A percentile compares a stretch with the other conserved stretches of the same genome.
Conservation (phyloP, 2,888 invertebrate genomes). For the Nemotelus nigrinus region DNA sequence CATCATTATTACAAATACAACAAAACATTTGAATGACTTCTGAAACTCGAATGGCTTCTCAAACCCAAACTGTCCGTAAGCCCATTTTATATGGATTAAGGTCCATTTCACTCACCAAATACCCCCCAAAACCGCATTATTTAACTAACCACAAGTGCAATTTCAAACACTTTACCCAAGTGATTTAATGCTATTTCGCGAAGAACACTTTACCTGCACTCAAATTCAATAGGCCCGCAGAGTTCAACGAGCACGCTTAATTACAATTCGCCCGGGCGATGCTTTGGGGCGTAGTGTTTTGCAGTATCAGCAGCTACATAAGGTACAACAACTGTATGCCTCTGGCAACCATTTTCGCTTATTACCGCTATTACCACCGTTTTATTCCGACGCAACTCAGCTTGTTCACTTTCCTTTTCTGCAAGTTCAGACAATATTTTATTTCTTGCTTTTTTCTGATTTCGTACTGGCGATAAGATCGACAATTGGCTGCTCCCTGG, state of each 20-base stretch:
- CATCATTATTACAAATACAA: no score
- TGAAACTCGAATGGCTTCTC: no score
- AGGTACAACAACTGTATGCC: background rate
- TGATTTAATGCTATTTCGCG: constrained; percentile 15
- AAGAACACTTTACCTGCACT: background rate
- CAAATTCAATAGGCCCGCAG: background rate
- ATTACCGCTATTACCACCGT: constrained; percentile 29
- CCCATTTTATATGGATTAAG: no score
- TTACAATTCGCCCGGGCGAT: constrained; percentile 29
- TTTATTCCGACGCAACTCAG: background rate
- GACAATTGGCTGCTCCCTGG: no score
- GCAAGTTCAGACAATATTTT: background rate
- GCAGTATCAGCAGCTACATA: background rate
- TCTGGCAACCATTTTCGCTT: constrained; percentile 16
- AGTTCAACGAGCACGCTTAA: constrained; percentile 15
- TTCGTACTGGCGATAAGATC: no score
- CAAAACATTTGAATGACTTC: no score
- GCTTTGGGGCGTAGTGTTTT: background rate
- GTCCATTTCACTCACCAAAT: no score
- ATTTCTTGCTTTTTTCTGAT: background rate
- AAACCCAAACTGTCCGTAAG: no score
- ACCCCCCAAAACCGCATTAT: no score
- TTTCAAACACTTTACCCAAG: constrained; percentile 4
- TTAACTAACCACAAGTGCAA: background rate
- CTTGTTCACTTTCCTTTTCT: constrained; percentile 25